Evolutionary conservation across 92 coral and sea anemone species (phyloP).

Genomic region (Zoanthus sociatus): DNA sequence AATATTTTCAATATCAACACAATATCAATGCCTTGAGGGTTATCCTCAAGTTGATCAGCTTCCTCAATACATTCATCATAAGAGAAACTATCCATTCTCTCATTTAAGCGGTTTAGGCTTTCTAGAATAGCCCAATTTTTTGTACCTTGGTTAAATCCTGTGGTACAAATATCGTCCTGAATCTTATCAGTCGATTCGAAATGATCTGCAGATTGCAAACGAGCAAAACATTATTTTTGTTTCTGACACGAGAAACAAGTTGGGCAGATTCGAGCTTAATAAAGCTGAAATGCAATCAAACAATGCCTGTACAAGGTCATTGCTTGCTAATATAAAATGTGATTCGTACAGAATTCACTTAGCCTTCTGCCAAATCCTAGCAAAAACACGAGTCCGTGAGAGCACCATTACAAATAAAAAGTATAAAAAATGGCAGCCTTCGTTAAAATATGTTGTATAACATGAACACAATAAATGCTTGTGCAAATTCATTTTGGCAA

Average conservation of each 20-base stretch:
- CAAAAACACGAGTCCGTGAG: neutral
- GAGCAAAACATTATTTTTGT: neutral
- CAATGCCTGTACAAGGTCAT: slow-evolving; percentile 32
- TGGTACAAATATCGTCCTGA: slow-evolving; percentile 22
- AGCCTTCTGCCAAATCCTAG: neutral
- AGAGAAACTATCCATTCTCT: slow-evolving; percentile 31
- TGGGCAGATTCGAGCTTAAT: slow-evolving; percentile 1
- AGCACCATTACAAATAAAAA: neutral
- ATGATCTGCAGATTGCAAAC: slow-evolving; percentile 24
- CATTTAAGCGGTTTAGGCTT: slow-evolving; percentile 33
- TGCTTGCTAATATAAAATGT: neutral
- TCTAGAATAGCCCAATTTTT: neutral
- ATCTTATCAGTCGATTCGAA: neutral
- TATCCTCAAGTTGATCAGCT: slow-evolving; percentile 18
- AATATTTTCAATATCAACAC: slow-evolving; percentile 28
- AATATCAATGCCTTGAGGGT: neutral
- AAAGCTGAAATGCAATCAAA: neutral
- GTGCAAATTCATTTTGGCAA: slow-evolving; percentile 36
- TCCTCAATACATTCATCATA: slow-evolving; percentile 25
- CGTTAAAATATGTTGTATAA: neutral
- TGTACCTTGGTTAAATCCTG: slow-evolving; percentile 27
- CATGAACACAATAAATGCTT: slow-evolving; percentile 34
- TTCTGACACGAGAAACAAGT: slow-evolving; percentile 26
- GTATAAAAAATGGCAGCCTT: neutral
- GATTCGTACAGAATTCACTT: slow-evolving; percentile 17